Percentiles rank a stretch among this genome's conserved stretches.
Evolutionary conservation across 2,888 invertebrate species (phyloP).

Genomic region (Tyria jacobaeae): DNA sequence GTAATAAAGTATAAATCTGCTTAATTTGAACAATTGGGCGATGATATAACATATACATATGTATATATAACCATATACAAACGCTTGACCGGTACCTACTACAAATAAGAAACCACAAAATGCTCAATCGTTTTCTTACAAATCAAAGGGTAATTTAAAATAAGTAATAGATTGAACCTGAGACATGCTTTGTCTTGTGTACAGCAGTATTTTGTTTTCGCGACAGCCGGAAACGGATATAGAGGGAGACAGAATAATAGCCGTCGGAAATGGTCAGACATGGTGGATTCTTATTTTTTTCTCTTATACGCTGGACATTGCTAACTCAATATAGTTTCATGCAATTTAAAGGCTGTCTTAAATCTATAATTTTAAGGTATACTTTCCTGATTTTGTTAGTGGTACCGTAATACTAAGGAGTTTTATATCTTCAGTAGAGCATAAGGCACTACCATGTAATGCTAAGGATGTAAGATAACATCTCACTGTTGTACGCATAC

Average conservation of each 20-base stretch:
- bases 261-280: conserved; percentile 87
- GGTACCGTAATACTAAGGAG: conserved; percentile 45
- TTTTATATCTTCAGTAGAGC: conserved; percentile 57
- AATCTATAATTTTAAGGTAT: conserved; percentile 23
- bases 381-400: conserved; percentile 36
- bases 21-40: no score
- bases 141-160: conserved; percentile 37
- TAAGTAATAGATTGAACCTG: conserved; percentile 34
- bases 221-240: conserved; percentile 85
- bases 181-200: conserved; percentile 64
- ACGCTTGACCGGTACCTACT: no score
- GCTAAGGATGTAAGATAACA: conserved; percentile 57
- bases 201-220: conserved; percentile 82
- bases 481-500: conserved; percentile 34
- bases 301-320: conserved; percentile 77
- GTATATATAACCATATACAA: no score
- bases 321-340: conserved; percentile 69
- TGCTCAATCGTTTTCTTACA: conserved; percentile 21
- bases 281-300: conserved; percentile 82
- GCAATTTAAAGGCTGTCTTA: conserved; percentile 51
- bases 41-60: no score
- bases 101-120: conserved; percentile 2
- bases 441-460: conserved; percentile 55
- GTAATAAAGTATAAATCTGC: no score
- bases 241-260: conserved; percentile 87